phyloP scores from a whole-genome alignment of 2,797 vertebrate genomes.

The Oreochromis grahami region DNA sequence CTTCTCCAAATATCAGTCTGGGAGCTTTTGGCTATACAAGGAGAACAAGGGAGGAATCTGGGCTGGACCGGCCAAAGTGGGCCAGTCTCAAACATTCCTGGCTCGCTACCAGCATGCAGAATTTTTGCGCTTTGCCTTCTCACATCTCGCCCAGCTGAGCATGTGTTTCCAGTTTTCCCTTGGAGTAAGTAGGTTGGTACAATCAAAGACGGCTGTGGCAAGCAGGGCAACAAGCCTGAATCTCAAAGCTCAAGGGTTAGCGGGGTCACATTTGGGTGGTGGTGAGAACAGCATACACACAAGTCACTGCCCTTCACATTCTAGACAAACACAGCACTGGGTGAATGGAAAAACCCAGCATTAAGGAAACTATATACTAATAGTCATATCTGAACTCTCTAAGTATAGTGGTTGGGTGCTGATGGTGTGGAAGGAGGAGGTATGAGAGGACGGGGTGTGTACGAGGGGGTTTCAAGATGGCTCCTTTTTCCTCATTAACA shows the following conservation, averaged over 20 bases:
- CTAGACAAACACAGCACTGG: neutral
- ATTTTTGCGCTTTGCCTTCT: conserved; percentile 29
- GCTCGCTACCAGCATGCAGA: conserved; percentile 49
- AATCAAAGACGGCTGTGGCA: conserved; percentile 59
- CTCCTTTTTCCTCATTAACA: conserved; percentile 76
- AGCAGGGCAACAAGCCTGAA: conserved; percentile 25
- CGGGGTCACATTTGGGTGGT: conserved; percentile 26
- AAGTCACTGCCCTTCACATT: neutral
- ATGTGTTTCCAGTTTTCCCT: conserved; percentile 71
- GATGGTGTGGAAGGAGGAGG: conserved; percentile 5
- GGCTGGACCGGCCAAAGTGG: conserved; percentile 52
- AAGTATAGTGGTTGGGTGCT: neutral
- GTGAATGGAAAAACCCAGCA: neutral
- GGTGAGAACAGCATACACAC: neutral
- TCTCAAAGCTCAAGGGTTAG: conserved; percentile 28
- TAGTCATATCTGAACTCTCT: neutral
- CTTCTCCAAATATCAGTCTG: conserved; percentile 42
- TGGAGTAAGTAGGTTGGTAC: conserved; percentile 56
- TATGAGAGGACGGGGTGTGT: conserved; percentile 3
- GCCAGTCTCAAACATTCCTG: conserved; percentile 66
- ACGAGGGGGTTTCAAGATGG: conserved; percentile 52
- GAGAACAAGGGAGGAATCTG: conserved; percentile 60
- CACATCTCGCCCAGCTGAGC: conserved; percentile 52
- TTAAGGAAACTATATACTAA: neutral
- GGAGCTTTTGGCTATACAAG: conserved; percentile 62